These are phyloP conservation scores for Trididemnum clinides DNA, from an alignment of 23 tunicate genomes.

Conservation along the genomic window DNA sequence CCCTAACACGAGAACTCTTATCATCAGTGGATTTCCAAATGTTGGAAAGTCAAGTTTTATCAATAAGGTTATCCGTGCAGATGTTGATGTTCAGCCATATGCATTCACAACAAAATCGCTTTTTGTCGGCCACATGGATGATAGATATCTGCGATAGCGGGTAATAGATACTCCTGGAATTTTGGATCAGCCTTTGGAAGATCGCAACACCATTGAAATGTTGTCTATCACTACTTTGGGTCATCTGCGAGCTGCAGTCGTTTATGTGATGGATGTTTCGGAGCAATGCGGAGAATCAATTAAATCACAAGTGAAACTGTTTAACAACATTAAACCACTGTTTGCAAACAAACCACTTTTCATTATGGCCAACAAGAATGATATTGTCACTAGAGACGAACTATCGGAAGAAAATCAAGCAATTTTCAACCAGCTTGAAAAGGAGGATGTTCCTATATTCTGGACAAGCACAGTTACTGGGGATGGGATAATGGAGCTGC, in stretches of 20 bases:
- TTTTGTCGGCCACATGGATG: conserved; percentile 98
- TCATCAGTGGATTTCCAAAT: conserved; percentile 96
- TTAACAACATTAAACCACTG: conserved; percentile 89
- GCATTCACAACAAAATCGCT: conserved; percentile 98
- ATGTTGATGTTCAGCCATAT: conserved; percentile 98
- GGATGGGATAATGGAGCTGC: conserved; percentile 94
- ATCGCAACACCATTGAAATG: conserved; percentile 93
- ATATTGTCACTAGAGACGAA: conserved; percentile 71
- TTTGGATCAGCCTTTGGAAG: conserved; percentile 92
- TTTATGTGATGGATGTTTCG: conserved; percentile 92
- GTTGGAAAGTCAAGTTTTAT: conserved; percentile 97
- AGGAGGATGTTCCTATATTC: conserved; percentile 69
- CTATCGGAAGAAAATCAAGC: conserved; percentile 64
- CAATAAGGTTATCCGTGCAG: conserved; percentile 94
- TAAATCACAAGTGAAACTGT: conserved; percentile 73
- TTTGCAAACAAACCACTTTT: conserved; percentile 93
- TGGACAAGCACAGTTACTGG: conserved; percentile 96
- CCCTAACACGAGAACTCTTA: conserved; percentile 94
- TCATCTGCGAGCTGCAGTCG: conserved; percentile 90
- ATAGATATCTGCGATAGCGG: conserved; percentile 93
- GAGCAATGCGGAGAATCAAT: conserved; percentile 93
- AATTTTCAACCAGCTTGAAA: conserved; percentile 74
- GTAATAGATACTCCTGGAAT: conserved; percentile 98
- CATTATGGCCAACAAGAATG: conserved; percentile 98
- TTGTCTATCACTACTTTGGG: conserved; percentile 89